Evolutionary conservation across 2,797 vertebrate genomes (phyloP), one percentile per base, ranked within the genome.

Genomic region (Anabas testudineus): DNA sequence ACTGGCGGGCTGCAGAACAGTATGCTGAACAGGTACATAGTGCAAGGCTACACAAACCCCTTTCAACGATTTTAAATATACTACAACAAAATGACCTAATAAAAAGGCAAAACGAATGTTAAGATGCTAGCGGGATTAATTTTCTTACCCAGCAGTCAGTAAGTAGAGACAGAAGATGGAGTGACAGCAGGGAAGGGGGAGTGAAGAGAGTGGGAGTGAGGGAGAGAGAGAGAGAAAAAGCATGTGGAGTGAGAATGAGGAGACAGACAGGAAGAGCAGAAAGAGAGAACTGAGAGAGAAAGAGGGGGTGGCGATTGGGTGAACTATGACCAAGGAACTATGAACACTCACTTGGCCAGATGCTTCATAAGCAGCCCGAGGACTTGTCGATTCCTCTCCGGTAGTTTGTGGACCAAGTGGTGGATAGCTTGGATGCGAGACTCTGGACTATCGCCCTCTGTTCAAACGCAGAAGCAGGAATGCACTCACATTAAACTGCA

Each of bases 301-400:
- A 58, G 71, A 81, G 78, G 84, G 67, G 81, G 82, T 63, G 85
- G 84, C 81, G 86, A 88, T 75, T 58, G 82, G 63, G 15, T 84
- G 82, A 85, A 91, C 85, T 80, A 51, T 83, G 76, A 85, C 87
- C 90, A 85, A 74, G 77, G 80, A 85, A 82, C 66, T 79, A 69
- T 79, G 80, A 73, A 51, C 60, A 90, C 97, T 97, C 95, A 99
- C 98, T 97, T 98, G 0, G 95, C 95, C 90, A 99, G 95, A 89
- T 99, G 98, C 87, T 96, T 96, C 94, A 99, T 95, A 88, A 99
- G 92, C 80, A 99, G 95, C 76, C 96, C 96, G 92, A 99, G 90
- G 95, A 99, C 96, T 91, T 95, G 95, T 87, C 94, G 95, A 93
- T 99, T 99, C 87, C 92, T 97, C 91, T 98, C 96, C 9, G 98